Base-by-base conservation (phyloP, 2,113 vertebrate species). In the Noctilio leporinus region DNA sequence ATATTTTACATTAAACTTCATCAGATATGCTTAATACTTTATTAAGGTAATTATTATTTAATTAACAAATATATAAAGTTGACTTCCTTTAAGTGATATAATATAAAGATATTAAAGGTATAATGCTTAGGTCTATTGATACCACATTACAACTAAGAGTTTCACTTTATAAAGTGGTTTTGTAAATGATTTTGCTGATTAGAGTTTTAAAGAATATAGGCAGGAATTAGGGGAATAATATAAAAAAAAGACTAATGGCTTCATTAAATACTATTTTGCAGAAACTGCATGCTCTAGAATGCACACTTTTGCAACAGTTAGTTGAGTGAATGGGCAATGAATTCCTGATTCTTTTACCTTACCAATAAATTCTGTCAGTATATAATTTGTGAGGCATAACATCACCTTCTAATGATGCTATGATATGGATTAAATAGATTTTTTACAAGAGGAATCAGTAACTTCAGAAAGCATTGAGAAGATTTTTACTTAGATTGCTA, bases 181-280 rank as follows among this genome's bases (percentile, higher is more conserved):
- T 86, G 77, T 96, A 95, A 97, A 88, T 96, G 93, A 97, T 96
- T 97, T 96, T 97, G 84, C 92, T 96, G 95, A 96, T 97, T 96
- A 96, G 62, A 10, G 35, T 92, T 94, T 96, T 95, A 93, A 96
- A 95, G 95, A 97, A 94, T 96, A 93, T 97, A 92, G 59, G 77
- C 95, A 81, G 84, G 95, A 94, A 95, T 96, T 96, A 94, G 87
- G 90, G 38, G 81, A 91, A 86, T 96, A 97, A 97, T 96, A 97
- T 95, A 97, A 95, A 86, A 69, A 88, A 93, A 97, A 96, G 90
- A 97, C 93, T 93, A 97, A 96, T 96, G 95, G 62, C 77, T 92
- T 97, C 96, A 97, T 97, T 97, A 97, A 95, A 95, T 96, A 69
- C 90, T 91, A 84, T 97, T 97, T 95, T 96, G 91, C 93, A 96